phyloP scores from a whole-genome alignment of 1,140 invertebrate genomes.

The Archivesica marissinica region DNA sequence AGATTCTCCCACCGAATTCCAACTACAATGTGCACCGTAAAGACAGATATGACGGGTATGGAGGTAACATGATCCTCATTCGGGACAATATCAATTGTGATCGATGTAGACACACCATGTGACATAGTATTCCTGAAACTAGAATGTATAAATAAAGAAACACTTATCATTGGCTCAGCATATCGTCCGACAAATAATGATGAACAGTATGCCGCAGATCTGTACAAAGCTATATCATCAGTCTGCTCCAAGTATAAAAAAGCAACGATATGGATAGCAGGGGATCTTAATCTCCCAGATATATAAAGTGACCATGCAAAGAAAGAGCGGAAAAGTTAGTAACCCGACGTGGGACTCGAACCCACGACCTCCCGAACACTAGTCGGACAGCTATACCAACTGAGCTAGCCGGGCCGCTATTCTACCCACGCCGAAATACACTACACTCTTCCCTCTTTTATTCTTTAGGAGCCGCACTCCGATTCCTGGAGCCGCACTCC shows the following conservation, averaged over 20 bases:
- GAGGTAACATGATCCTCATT: not conserved
- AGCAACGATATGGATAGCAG: not conserved
- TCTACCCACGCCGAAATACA: no score
- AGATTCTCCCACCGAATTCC: not conserved
- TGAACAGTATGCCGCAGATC: not conserved
- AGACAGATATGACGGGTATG: constrained; percentile 11
- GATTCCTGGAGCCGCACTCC: no score
- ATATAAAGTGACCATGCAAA: no score
- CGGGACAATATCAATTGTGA: not conserved
- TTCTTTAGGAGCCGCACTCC: no score
- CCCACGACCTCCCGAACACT: no score
- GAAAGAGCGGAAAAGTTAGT: no score
- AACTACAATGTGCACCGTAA: not conserved
- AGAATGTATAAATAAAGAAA: not conserved
- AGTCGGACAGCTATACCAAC: no score
- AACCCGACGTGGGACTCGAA: no score
- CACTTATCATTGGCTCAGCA: constrained; percentile 8
- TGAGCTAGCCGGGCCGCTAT: no score
- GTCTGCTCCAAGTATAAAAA: not conserved
- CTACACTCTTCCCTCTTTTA: no score
- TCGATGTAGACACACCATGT: not conserved
- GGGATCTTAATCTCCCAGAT: not conserved
- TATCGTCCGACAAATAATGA: constrained; percentile 21
- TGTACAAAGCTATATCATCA: not conserved
- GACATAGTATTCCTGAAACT: not conserved